Evolutionary conservation across 1,140 invertebrate genomes (phyloP).

Genomic region (Dreissena rostriformis): DNA sequence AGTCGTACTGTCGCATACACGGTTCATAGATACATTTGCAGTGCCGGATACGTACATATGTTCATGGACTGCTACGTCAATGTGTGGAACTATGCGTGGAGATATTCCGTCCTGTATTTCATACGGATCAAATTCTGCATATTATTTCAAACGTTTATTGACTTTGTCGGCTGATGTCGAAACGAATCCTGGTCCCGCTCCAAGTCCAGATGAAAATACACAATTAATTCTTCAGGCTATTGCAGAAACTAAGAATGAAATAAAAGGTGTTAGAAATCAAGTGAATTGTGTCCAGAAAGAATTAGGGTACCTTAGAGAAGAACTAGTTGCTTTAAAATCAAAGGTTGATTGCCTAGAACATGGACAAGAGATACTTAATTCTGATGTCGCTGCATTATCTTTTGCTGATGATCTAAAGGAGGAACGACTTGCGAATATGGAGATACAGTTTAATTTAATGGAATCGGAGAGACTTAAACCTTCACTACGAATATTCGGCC

Average conservation of each 20-base stretch:
- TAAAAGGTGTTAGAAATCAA: slow-evolving; percentile 14
- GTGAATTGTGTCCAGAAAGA: slow-evolving; percentile 1
- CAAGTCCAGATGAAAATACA: slow-evolving; percentile 1
- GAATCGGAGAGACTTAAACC: slow-evolving; percentile 2
- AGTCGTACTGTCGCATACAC: neutral
- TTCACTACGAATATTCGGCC: slow-evolving; percentile 18
- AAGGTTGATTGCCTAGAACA: slow-evolving; percentile 4
- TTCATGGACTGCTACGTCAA: slow-evolving; percentile 5
- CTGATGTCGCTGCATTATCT: slow-evolving; percentile 11
- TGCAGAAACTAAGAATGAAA: slow-evolving; percentile 28
- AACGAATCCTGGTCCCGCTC: too few species aligned
- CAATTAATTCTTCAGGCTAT: slow-evolving; percentile 16
- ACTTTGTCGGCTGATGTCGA: too few species aligned
- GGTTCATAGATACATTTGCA: slow-evolving; percentile 2
- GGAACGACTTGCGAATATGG: neutral
- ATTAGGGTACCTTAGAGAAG: slow-evolving; percentile 3
- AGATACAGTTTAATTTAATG: slow-evolving; percentile 1
- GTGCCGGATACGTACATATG: slow-evolving; percentile 13
- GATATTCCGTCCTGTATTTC: slow-evolving; percentile 9
- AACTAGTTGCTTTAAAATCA: slow-evolving; percentile 3
- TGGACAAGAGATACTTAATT: slow-evolving; percentile 2
- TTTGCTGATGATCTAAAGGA: slow-evolving; percentile 26
- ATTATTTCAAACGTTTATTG: slow-evolving; percentile 11
- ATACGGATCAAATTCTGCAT: neutral
- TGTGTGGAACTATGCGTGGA: slow-evolving; percentile 10